Base-by-base conservation (phyloP, 2,797 vertebrate species). In the Cossypha heuglini region DNA sequence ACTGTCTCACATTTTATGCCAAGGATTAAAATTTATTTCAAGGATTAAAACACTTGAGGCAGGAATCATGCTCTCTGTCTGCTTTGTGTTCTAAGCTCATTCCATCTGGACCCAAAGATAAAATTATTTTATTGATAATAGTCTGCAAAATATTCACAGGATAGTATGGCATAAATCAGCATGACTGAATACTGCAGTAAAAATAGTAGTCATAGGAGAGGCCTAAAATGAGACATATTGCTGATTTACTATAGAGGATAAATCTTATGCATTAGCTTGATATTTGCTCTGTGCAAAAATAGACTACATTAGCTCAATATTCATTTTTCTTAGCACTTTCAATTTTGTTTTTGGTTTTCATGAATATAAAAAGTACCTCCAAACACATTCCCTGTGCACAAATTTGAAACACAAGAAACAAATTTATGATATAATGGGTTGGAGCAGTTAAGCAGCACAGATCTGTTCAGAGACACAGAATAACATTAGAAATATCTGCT, bases 191-290 rank as follows among this genome's bases (percentile, higher is more conserved):
- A 77, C 18, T 63, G 81, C 86, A 93, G 78, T 78, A 93, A 87
- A 94, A 90, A 73, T 17, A 93, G 79, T 71, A 91, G 75, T 66
- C 90, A 83, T 51, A 71, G 66, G 40, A 93, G 63, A 94, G 49
- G 31, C 38, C 64, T 89, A 73, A 90, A 94, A 75, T 94, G 71
- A 86, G 78, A 73, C 74, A 66, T 85, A 94, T 21, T 93, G 84
- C 66, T 86, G 92, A 94, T 92, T 96, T 97, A 94, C 74, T 93
- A 64, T 5, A 90, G 72, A 78, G 69, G 51, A 95, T 97, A 97
- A 97, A 96, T 88, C 80, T 71, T 89, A 73, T 33, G 45, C 64
- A 82, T 95, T 96, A 93, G 84, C 68, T 74, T 94, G 72, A 77
- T 92, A 93, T 91, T 95, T 92, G 74, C 78, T 86, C 68, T 2